Conservation (phyloP, 1,140 invertebrate species). For the Leptinotarsa texana region DNA sequence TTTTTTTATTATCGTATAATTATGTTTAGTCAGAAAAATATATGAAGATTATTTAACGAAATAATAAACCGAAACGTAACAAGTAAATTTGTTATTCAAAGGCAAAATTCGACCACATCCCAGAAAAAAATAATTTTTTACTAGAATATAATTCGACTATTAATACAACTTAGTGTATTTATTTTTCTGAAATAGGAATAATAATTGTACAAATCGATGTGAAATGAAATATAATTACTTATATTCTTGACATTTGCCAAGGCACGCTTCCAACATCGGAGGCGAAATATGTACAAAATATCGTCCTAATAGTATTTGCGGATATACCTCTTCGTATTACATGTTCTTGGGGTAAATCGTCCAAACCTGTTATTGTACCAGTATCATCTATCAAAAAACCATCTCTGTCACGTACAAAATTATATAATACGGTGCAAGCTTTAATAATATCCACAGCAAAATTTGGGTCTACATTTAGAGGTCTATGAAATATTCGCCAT, state of each 20-base stretch:
- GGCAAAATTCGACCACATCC: slow-evolving; percentile 10
- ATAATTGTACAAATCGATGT: slow-evolving; percentile 13
- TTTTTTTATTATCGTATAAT: slow-evolving; percentile 11
- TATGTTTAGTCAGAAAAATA: slow-evolving; percentile 10
- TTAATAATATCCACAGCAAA: slow-evolving; percentile 33
- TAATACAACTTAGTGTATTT: slow-evolving; percentile 9
- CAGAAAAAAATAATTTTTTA: slow-evolving; percentile 10
- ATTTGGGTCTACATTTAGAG: slow-evolving; percentile 47
- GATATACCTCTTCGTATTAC: slow-evolving; percentile 18
- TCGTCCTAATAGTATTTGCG: slow-evolving; percentile 31
- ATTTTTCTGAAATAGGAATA: slow-evolving; percentile 7
- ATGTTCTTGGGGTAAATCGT: slow-evolving; percentile 29
- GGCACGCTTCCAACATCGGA: slow-evolving; percentile 14
- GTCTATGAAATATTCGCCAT: no score
- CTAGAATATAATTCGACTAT: slow-evolving; percentile 13
- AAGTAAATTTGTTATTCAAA: slow-evolving; percentile 17
- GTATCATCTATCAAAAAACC: slow-evolving; percentile 31
- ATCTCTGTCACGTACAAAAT: slow-evolving; percentile 34
- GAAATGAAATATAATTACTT: slow-evolving; percentile 22
- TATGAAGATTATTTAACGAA: slow-evolving; percentile 15
- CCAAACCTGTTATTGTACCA: slow-evolving; percentile 27
- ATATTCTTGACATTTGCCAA: slow-evolving; percentile 29
- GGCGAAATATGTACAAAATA: slow-evolving; percentile 33
- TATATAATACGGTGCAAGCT: slow-evolving; percentile 30
- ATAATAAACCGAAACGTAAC: slow-evolving; percentile 12